phyloP scores from a whole-genome alignment of 2,888 invertebrate genomes.

The Drosophila kambysellisi region DNA sequence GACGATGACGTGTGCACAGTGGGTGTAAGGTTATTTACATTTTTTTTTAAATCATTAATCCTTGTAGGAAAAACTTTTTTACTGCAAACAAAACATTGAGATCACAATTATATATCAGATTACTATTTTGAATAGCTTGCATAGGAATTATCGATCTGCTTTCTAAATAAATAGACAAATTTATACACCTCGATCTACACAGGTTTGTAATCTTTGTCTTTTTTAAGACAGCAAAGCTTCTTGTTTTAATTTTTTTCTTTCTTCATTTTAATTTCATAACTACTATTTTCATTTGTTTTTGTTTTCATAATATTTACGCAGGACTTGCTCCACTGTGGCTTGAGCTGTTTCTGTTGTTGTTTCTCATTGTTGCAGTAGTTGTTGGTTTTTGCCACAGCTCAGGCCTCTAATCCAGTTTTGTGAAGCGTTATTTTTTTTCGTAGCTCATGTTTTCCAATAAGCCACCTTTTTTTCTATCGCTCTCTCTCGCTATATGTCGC shows the following conservation, averaged over 20 bases:
- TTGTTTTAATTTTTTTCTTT: neutral
- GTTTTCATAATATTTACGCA: neutral
- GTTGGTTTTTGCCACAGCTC: conserved; percentile 23
- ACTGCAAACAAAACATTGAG: fast-evolving
- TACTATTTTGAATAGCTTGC: neutral
- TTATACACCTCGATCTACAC: neutral
- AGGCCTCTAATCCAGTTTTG: conserved; percentile 71
- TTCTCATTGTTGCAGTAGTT: conserved; percentile 15
- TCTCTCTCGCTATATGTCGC: neutral
- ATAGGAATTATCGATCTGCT: too few species aligned
- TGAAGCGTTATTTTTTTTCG: conserved; percentile 41
- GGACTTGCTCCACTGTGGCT: conserved; percentile 27
- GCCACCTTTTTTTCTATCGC: conserved; percentile 21
- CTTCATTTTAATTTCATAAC: neutral
- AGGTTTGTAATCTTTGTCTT: too few species aligned
- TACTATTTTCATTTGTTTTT: too few species aligned
- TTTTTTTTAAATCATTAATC: neutral
- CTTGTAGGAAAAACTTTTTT: too few species aligned
- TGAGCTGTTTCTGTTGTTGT: conserved; percentile 21
- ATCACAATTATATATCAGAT: too few species aligned
- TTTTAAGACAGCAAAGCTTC: neutral
- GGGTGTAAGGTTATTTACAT: conserved; percentile 1
- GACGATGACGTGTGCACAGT: conserved; percentile 62
- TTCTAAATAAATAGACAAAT: neutral
- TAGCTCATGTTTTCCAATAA: conserved; percentile 28